Evolutionary conservation across 2,113 vertebrate species (phyloP), one percentile per base, ranked within the genome.

Genomic region (Aix galericulata): DNA sequence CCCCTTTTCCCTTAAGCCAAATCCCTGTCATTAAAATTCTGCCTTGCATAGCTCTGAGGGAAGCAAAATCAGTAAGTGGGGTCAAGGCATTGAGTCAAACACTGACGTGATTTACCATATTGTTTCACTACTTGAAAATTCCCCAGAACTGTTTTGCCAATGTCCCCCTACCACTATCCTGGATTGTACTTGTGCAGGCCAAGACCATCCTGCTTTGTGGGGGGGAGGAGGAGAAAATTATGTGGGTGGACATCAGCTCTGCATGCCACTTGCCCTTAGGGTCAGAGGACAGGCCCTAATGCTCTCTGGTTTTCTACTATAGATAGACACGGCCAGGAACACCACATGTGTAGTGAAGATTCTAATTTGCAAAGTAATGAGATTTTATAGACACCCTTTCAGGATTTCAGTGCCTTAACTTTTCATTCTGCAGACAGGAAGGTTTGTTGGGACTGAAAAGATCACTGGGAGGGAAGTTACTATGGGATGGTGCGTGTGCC

Each of bases 1-100:
- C 60, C 32, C 60, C 52, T 90, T 20, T 82, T 89, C 94, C 76
- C 56, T 74, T 29, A 53, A 93, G 85, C 59, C 85, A 95, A 93
- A 77, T 67, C 14, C 17, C 23, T 83, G 83, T 91, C 76, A 90
- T 64, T 67, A 81, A 85, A 89, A 85, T 88, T 17, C 67, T 89
- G 14, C 48, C 58, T 85, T 82, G 67, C 9, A 11, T 75, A 75
- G 29, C 42, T 78, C 22, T 68, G 63, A 62, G 58, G 48, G 88
- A 86, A 55, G 9, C 34, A 58, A 79, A 82, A 42, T 8, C 44
- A 68, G 62, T 40, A 80, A 86, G 75, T 25, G 29, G 44, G 8
- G 22, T 3, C 8, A 81, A 77, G 40, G 6, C 17, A 56, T 12
- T 16, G 31, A 77, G 55, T 88, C 27, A 76, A 56, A 68, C 6